These are phyloP conservation scores for Teleopsis dalmanni DNA, from an alignment of 1,140 invertebrate genomes.

Conservation along the genomic window DNA sequence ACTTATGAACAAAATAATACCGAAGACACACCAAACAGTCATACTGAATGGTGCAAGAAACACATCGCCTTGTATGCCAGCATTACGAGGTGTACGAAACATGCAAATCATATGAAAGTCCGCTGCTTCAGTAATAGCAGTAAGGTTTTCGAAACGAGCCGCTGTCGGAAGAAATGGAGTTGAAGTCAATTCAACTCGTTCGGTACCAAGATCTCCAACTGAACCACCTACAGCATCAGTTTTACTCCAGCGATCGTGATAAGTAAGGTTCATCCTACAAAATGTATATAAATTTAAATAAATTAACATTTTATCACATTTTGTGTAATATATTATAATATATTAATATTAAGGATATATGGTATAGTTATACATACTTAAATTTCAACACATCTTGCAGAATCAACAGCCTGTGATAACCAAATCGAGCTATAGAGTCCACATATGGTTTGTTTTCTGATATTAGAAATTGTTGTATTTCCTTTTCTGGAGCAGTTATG, in stretches of 20 bases:
- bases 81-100: slow-evolving; percentile 36
- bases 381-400: background rate
- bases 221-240: slow-evolving; percentile 23
- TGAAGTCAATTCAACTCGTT: slow-evolving; percentile 24
- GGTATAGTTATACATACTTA: too few relatives aligned
- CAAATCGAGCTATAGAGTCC: slow-evolving; percentile 8
- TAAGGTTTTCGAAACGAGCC: slow-evolving; percentile 21
- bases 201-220: slow-evolving; percentile 23
- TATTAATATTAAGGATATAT: background rate
- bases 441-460: slow-evolving; percentile 1
- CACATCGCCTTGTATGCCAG: slow-evolving; percentile 25
- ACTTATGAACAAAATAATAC: slow-evolving; percentile 16
- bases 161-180: slow-evolving; percentile 22
- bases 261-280: slow-evolving; percentile 7
- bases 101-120: slow-evolving; percentile 30
- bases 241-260: slow-evolving; percentile 20
- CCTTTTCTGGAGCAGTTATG: background rate
- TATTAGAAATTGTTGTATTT: slow-evolving; percentile 3
- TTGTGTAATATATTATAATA: background rate
- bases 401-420: slow-evolving; percentile 4
- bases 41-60: slow-evolving; percentile 32
- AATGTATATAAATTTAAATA: background rate
- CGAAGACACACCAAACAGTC: slow-evolving; percentile 29
- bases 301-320: background rate
- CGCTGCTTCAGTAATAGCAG: slow-evolving; percentile 25